Base-by-base conservation (phyloP, 2,888 invertebrate genomes). In the Neoitamus cyanurus region DNA sequence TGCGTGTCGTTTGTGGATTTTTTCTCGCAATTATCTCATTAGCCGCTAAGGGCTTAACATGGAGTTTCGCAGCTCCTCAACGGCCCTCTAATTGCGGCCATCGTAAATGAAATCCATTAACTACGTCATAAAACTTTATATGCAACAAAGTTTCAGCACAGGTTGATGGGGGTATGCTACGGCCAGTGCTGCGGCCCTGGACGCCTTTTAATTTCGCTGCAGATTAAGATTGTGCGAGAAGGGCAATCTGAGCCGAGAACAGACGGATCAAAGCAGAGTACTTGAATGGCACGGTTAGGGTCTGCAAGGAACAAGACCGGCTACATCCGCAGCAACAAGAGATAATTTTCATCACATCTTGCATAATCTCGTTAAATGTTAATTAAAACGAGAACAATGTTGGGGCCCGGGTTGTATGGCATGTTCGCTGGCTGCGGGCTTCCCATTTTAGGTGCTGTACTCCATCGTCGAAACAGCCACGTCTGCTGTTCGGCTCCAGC, bases 281-380 rank as follows among this genome's bases (percentile, higher is more conserved):
- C 70, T 70, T 70, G 31, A 70, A 9, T 34, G 70, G 34, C 20
- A n/a, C 20, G 42, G 75, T 5, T 37, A 7, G 20, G 42, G 37
- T 25, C 25, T 37, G 36, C 20, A 15, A 30, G 20, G 34, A 31
- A 48, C 80, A 80, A 34, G 80, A 31, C 58, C 48, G 31, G 58
- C 58, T 58, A 80, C 68, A 80, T 58, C 72, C 72, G 80, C 84
- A 78, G 77, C 83, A 85, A 85, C 83, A 83, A 83, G 83, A 77
- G 84, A 85, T 85, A 84, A 84, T 84, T 84, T 85, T 84, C 85
- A 85, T 85, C 84, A 85, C 84, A 85, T 85, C 85, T 85, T 85
- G 84, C 85, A 85, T 85, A 85, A 85, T 85, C 85, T 84, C 85
- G 84, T 85, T 85, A 85, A 85, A 85, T 84, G 85, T 85, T 85